Evolutionary conservation across 2,888 invertebrate genomes (phyloP).

Genomic region (Lamellibrachia columna): DNA sequence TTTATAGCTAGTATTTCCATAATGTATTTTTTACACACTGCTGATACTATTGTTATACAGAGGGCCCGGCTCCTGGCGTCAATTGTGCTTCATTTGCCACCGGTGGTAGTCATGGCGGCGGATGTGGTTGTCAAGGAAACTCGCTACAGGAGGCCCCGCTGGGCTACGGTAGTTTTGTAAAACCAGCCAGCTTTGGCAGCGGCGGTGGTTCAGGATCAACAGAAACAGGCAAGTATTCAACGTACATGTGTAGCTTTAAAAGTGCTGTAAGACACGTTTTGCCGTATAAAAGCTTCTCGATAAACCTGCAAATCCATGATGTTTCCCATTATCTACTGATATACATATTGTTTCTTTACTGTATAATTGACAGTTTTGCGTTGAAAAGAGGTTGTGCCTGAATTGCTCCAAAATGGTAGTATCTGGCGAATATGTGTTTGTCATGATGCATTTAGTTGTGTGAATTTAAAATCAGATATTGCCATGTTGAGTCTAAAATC

Average conservation of each 20-base stretch:
- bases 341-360: background rate
- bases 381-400: too few relatives aligned
- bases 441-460: too few relatives aligned
- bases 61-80: slow-evolving; percentile 41
- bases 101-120: slow-evolving; percentile 54
- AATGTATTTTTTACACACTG: too few relatives aligned
- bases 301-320: too few relatives aligned
- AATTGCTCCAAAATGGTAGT: too few relatives aligned
- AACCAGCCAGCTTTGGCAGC: slow-evolving; percentile 49
- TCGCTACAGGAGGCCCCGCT: slow-evolving; percentile 30
- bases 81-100: slow-evolving; percentile 39
- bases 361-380: too few relatives aligned
- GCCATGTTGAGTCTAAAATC: too few relatives aligned
- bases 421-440: too few relatives aligned
- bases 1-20: too few relatives aligned
- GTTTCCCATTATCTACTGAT: background rate
- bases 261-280: too few relatives aligned
- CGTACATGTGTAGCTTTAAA: background rate
- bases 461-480: too few relatives aligned
- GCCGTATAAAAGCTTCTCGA: too few relatives aligned
- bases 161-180: slow-evolving; percentile 48
- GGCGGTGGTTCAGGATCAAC: slow-evolving; percentile 44
- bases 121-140: slow-evolving; percentile 44
- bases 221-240: background rate
- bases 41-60: slow-evolving; percentile 21